Evolutionary conservation across 2,797 vertebrate species (phyloP), one percentile per base, ranked within the genome.

Genomic region (Taenioides sp.): DNA sequence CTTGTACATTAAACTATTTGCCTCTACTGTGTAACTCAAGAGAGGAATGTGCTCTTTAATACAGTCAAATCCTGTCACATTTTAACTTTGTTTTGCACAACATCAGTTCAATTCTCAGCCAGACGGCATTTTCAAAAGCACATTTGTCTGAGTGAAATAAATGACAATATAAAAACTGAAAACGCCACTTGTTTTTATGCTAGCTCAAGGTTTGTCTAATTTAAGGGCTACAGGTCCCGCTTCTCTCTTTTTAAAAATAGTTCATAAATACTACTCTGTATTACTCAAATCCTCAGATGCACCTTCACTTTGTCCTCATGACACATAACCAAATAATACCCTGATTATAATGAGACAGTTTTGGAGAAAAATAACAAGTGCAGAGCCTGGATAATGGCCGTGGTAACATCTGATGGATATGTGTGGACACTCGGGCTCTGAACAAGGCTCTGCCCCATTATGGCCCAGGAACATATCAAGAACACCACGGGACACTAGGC

Each of bases 361-460:
- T 64, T 61, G 23, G 31, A 28, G 49, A 43, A 54, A 76, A 78
- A 69, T 0, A 22, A 14, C 43, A 47, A 62, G 25, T 43, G 62
- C 5, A 20, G 7, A 11, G 16, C 40, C 17, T 28, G 22, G 11
- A 57, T 57, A 67, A 67, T 37, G 64, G 43, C 64, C 1, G 3
- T 37, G n/a, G 50, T 20, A 52, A 20, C 43, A 23, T 65, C 31
- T 31, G 7, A 71, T 18, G 14, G 31, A 69, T 66, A 66, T 67
- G 60, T 64, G 27, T 61, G 28, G 67, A 66, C 28, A 16, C 43
- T 16, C 25, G 47, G 55, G 65, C 28, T 58, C 74, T 7, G 61
- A 86, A 80, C 82, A 84, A 84, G 69, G 72, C 47, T 12, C 82
- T 72, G 61, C 75, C 65, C 73, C 80, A 84, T 88, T 84, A 86